Base-by-base conservation (phyloP, 2,888 invertebrate genomes). In the Drosophila monieri region DNA sequence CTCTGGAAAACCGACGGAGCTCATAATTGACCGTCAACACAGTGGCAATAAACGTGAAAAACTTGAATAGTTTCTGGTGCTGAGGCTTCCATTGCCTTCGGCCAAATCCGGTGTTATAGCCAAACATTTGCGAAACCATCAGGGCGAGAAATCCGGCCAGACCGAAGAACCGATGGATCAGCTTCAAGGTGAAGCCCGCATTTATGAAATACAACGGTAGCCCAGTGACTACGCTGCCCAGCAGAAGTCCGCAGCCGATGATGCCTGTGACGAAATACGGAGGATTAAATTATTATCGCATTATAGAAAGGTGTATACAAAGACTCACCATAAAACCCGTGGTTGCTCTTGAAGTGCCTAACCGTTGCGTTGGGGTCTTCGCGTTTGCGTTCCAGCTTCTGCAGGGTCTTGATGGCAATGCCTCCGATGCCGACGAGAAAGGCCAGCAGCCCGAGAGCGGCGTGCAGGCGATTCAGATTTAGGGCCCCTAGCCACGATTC, bases 91-190 rank as follows among this genome's bases (percentile, higher is more conserved):
- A 89, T 44, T 89, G 89, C n/a, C 90, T 85, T 3, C 69, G 57
- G 3, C 89, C 88, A 54, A 90, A 90, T 8, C 90, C 90, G 10
- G 90, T 90, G 30, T 90, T 83, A 59, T 90, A 90, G 49, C 90
- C 87, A 35, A 76, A 86, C 61, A 85, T 86, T 61, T 90, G 89
- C 0, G 86, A 77, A 8, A 87, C 62, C 85, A 90, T 89, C 44
- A 88, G 83, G 6, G 78, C 53, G 5, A 83, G 51, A 61, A 90
- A 90, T 9, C 86, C 81, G 54, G 74, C 18, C 9, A 90, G 64
- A 3, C 87, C 86, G 6, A 85, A 74, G 44, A 81, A 74, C 3
- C 87, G 85, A 62, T 90, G 90, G 3, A 80, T 14, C 14, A 83
- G 55, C 37, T 80, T 68, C 37, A 81, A 35, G 51, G 59, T 9